Evolutionary conservation across 2,113 vertebrate species (phyloP).

Genomic region (Cololabis saira): DNA sequence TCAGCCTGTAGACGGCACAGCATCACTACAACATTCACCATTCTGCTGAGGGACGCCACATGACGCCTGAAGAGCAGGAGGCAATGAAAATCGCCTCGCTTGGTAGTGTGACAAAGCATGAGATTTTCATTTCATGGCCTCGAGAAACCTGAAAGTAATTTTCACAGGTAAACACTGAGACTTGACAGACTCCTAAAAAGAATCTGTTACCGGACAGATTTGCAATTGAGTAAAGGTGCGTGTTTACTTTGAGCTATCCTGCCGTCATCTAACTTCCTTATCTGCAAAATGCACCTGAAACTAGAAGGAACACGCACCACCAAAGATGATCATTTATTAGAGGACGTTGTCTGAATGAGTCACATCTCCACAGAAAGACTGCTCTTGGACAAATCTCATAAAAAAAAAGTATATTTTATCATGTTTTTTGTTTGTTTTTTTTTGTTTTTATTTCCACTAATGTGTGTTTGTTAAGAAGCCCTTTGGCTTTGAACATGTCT

Average conservation of each 20-base stretch:
- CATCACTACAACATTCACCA: no score
- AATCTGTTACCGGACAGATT: slow-evolving; percentile 14
- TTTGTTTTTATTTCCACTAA: neutral
- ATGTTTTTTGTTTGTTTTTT: neutral
- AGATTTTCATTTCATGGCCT: no score
- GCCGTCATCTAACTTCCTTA: slow-evolving; percentile 4
- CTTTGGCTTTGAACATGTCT: slow-evolving; percentile 23
- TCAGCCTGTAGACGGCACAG: no score
- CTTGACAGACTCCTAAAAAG: no score
- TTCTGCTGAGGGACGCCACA: no score
- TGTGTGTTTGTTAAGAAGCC: slow-evolving; percentile 15
- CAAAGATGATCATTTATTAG: neutral
- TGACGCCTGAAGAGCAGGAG: no score
- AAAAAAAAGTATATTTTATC: neutral
- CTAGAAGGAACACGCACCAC: neutral
- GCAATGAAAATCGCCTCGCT: no score
- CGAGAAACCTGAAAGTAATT: no score
- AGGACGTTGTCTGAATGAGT: neutral
- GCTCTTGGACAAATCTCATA: neutral
- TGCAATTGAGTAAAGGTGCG: slow-evolving; percentile 35
- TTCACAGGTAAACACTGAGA: no score
- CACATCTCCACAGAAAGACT: neutral
- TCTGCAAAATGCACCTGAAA: neutral
- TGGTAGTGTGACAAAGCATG: no score
- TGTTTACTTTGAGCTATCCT: slow-evolving; percentile 26